Percentiles rank a stretch among this genome's conserved stretches.
Evolutionary conservation across 2,797 vertebrate genomes (phyloP).

Genomic region (Esox lucius): DNA sequence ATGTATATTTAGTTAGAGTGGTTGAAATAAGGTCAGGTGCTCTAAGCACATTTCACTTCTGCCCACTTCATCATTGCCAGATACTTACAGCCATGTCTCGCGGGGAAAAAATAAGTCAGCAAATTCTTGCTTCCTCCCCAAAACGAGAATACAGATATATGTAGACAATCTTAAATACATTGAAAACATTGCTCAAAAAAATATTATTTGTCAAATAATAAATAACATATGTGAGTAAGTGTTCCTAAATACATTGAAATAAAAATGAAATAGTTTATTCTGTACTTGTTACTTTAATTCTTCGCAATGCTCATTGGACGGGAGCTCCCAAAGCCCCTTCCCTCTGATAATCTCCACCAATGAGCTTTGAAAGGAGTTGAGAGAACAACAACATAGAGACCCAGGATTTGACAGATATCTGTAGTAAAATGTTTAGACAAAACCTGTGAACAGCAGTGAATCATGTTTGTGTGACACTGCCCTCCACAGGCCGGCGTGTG

Average conservation of each 20-base stretch:
- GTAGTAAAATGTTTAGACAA: background rate
- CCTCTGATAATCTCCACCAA: background rate
- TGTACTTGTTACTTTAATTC: background rate
- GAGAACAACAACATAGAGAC: background rate
- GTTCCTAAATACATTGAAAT: no score
- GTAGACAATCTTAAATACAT: no score
- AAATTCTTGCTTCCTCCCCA: background rate
- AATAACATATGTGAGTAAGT: no score
- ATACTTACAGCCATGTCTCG: background rate
- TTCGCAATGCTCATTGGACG: background rate
- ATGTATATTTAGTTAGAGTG: background rate
- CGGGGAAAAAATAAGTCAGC: background rate
- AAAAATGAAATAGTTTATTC: no score
- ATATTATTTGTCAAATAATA: no score
- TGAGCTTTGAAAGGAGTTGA: background rate
- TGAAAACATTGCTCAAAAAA: no score
- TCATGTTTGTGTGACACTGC: slow-evolving; percentile 42
- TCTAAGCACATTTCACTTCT: background rate
- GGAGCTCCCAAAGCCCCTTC: background rate
- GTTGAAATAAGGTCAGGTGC: background rate
- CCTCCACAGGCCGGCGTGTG: slow-evolving; percentile 83
- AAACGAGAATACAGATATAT: no score
- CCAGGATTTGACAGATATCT: background rate
- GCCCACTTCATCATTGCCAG: background rate
- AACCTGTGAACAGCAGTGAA: background rate